Evolutionary conservation across 2,888 invertebrate species (phyloP), one percentile per base, ranked within the genome.

Genomic region (Adelognathus sp.): DNA sequence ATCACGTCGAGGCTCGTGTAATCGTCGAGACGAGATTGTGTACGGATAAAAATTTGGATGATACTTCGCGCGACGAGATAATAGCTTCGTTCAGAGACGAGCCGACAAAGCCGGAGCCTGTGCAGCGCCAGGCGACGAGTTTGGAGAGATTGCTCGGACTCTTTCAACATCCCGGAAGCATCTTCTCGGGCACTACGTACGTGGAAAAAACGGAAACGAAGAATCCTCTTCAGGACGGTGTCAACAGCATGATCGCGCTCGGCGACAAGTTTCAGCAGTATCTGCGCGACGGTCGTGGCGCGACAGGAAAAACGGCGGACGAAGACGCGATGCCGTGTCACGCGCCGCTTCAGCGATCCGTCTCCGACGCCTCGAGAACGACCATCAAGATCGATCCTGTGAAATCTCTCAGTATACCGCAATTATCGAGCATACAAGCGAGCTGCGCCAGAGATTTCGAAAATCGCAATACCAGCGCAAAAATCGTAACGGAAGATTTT

Each of bases 61-160:
- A 72, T 31, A 46, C 73, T 1, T 63, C 9, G 60, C 81, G 52
- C 1, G 52, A 77, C 14, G 69, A 73, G 24, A 61, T 61, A 41
- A 75, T 75, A 0, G n/a, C 60, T 16, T 21, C 29, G 21, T 67
- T 31, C 41, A 36, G 61, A 11, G n/a, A 52, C 5, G 69, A 70
- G 39, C n/a, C 78, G 61, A 71, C 66, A 29, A 79, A 66, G 39
- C 39, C 76, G 11, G 72, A 79, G 11, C 64, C 54, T 9, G 46
- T 77, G 39, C 81, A 76, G 72, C 86, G 87, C 74, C 88, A 92
- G 14, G 94, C 94, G 0, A 93, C 94, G 5, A 94, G 94, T 86
- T 91, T 95, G 63, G 95, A 95, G 80, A 95, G 94, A 86, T 88
- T 95, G 1, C 86, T 95, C 0, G 95, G 94, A 27, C 85, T 95